These are phyloP conservation scores for Resseliella maxima DNA, from an alignment of 2,888 invertebrate species.

Conservation along the genomic window DNA sequence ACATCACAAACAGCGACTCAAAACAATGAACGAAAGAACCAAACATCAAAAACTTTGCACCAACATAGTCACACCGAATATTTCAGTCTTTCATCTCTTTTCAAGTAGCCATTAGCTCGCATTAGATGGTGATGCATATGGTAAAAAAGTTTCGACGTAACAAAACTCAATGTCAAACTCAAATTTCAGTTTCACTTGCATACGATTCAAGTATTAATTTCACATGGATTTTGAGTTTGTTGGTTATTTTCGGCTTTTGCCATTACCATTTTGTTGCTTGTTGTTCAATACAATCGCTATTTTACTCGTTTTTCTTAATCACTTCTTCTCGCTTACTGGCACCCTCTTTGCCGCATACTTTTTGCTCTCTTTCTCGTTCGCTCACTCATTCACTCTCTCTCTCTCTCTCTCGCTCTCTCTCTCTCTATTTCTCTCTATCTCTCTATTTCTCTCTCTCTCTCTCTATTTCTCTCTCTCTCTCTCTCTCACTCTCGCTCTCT, in stretches of 20 bases:
- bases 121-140: neutral
- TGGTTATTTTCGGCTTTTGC: neutral
- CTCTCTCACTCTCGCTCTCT: too few species aligned
- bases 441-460: too few species aligned
- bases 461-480: too few species aligned
- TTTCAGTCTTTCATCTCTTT: neutral
- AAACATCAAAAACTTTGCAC: neutral
- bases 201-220: constrained; percentile 8
- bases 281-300: neutral
- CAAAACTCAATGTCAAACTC: neutral
- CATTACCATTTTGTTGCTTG: neutral
- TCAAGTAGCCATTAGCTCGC: neutral
- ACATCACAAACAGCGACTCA: neutral
- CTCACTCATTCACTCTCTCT: too few species aligned
- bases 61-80: neutral
- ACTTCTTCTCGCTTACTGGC: too few species aligned
- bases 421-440: too few species aligned
- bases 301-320: too few species aligned
- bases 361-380: too few species aligned
- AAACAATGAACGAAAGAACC: neutral
- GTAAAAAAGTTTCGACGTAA: neutral
- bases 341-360: too few species aligned
- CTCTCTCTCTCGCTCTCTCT: too few species aligned
- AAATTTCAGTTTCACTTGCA: neutral
- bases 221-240: constrained; percentile 27